These are phyloP conservation scores for Podiceps cristatus DNA, from an alignment of 2,113 vertebrate species.

Conservation along the genomic window DNA sequence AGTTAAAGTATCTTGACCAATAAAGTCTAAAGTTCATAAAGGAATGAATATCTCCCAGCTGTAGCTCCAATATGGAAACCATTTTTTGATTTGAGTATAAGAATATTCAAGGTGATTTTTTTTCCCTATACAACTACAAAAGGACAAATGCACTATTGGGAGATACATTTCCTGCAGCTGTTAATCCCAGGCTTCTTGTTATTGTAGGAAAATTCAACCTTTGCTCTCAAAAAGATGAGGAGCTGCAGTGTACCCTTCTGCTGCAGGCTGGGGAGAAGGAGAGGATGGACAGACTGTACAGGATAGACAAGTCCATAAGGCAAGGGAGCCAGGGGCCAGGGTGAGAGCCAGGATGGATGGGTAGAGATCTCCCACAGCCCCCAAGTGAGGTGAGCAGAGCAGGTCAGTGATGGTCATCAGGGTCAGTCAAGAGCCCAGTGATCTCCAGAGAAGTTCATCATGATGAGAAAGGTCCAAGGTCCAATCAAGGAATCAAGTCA, in stretches of 20 bases:
- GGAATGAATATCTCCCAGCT: rapidly evolving
- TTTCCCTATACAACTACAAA: not conserved
- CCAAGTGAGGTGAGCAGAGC: not conserved
- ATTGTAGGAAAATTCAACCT: not conserved
- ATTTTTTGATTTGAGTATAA: not conserved
- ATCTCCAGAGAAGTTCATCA: not conserved
- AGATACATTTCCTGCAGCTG: not conserved
- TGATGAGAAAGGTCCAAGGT: not conserved
- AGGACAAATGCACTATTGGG: not conserved
- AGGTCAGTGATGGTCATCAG: not conserved
- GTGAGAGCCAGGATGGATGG: not conserved
- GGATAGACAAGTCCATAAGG: not conserved
- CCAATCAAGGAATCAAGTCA: not conserved
- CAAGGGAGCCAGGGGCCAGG: not conserved
- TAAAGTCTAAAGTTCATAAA: not conserved
- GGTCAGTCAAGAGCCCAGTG: not conserved
- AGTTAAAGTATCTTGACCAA: not conserved
- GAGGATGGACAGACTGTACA: not conserved
- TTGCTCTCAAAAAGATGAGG: not conserved
- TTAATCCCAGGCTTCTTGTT: not conserved
- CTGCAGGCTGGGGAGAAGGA: not conserved
- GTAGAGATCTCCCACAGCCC: not conserved
- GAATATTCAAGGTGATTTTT: not conserved
- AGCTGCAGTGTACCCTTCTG: not conserved
- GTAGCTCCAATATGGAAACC: not conserved